A percentile compares a stretch with the other conserved stretches of the same genome.
Conservation (phyloP, 23 tunicate species). For the Styela plicata region DNA sequence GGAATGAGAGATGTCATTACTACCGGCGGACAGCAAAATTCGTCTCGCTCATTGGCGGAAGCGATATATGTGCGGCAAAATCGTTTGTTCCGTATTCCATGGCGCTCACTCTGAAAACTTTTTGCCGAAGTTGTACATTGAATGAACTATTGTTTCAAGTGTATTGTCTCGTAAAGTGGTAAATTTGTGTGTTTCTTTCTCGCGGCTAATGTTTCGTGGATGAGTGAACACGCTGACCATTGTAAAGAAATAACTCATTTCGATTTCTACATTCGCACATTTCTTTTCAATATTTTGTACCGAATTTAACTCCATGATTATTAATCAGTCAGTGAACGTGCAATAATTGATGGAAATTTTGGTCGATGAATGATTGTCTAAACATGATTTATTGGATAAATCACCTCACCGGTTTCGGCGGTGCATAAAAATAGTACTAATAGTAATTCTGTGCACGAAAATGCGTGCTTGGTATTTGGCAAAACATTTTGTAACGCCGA, state of each 20-base stretch:
- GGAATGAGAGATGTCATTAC: constrained; percentile 17
- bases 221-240: background rate
- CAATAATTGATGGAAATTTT: too few relatives aligned
- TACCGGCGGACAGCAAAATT: constrained; percentile 1
- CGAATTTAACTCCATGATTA: too few relatives aligned
- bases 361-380: too few relatives aligned
- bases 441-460: too few relatives aligned
- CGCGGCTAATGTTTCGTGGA: background rate
- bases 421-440: too few relatives aligned
- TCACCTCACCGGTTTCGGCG: too few relatives aligned
- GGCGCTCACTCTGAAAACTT: background rate
- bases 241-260: too few relatives aligned
- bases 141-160: background rate
- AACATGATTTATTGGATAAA: too few relatives aligned
- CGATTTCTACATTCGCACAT: too few relatives aligned
- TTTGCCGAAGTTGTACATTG: background rate
- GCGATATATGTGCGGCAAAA: constrained; percentile 2
- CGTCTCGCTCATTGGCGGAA: constrained; percentile 11
- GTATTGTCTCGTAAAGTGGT: background rate
- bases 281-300: too few relatives aligned
- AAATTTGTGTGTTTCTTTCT: background rate
- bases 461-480: too few relatives aligned
- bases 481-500: background rate
- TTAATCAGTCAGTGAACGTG: too few relatives aligned
- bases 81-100: background rate